Evolutionary conservation across 2,797 vertebrate genomes (phyloP), one percentile per base, ranked within the genome.

Genomic region (Microhierax caerulescens): DNA sequence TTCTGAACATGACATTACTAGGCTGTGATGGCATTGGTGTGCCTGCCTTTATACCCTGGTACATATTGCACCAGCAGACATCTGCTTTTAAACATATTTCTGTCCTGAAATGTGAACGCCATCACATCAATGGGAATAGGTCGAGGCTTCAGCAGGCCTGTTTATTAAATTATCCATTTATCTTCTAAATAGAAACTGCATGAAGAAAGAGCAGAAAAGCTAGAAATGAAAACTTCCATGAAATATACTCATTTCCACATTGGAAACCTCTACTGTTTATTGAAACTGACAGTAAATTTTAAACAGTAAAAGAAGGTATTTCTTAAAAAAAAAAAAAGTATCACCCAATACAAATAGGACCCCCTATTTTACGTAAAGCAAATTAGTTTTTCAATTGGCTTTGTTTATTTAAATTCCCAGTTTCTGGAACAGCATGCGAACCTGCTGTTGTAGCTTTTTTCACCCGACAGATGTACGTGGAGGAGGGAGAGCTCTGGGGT

Each of bases 231-330:
- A 91, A 80, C n/a, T 78, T 93, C 80, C 39, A 60, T 80, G 68
- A 96, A 92, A 85, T 92, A 70, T 7, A 81, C 41, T 47, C 2
- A 0, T 88, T 93, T 94, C 68, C 65, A 67, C 43, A 84, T 22
- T 85, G 91, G 85, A 93, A 96, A 83, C 69, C 84, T 96, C 78
- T 56, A 30, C n/a, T 93, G 92, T 94, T 96, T 97, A 90, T 95
- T 97, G 86, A 95, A 96, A 88, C 82, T 90, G 91, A 94, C 95
- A 95, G 32, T 73, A 90, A 77, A 90, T 56, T 78, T 84, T 69
- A 93, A 93, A 95, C 61, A 93, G 13, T 73, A 57, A 64, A 94
- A 81, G 45, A 83, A 97, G 93, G 64, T 81, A 93, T 94, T 92
- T 91, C 78, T 94, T 95, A 63, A 83, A 96, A 96, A 94, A 96